These are phyloP conservation scores for Colaptes auratus DNA, from an alignment of 2,113 vertebrate genomes.

Conservation along the genomic window DNA sequence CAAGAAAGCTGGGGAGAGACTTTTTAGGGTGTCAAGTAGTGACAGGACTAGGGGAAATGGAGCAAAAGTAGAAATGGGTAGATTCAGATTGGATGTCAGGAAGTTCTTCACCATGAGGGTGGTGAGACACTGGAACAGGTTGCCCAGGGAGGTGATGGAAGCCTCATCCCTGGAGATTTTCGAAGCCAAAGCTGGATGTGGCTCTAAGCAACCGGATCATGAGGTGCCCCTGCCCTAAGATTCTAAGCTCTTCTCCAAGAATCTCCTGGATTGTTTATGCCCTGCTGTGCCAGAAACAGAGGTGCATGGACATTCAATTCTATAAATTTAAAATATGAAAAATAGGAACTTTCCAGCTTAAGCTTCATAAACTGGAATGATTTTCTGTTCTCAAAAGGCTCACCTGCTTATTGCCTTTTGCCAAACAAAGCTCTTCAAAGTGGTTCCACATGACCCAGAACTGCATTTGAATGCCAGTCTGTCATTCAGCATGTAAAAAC, in stretches of 20 bases:
- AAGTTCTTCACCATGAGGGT: too few relatives aligned
- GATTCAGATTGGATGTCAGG: too few relatives aligned
- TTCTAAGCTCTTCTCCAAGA: neutral
- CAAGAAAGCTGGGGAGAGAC: too few relatives aligned
- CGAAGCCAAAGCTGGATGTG: too few relatives aligned
- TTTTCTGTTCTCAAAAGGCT: neutral
- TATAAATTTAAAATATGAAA: neutral
- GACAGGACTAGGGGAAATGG: too few relatives aligned
- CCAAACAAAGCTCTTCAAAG: conserved; percentile 82
- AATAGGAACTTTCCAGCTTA: neutral
- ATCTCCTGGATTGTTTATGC: neutral
- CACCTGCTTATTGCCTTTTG: conserved; percentile 87
- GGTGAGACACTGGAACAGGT: too few relatives aligned
- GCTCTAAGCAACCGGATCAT: too few relatives aligned
- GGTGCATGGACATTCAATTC: neutral
- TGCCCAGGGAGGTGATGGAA: too few relatives aligned
- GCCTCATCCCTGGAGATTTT: too few relatives aligned
- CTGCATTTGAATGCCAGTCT: conserved; percentile 78
- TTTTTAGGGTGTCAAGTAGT: too few relatives aligned
- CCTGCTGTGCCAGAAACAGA: neutral
- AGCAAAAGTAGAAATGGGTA: too few relatives aligned
- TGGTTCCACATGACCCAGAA: conserved; percentile 68
- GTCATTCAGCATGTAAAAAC: conserved; percentile 88
- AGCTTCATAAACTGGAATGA: neutral
- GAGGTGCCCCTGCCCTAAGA: too few relatives aligned